A percentile compares a stretch with the other conserved stretches of the same genome.
Evolutionary conservation across 2,797 vertebrate genomes (phyloP).

Genomic region (Synaphobranchus kaupii): DNA sequence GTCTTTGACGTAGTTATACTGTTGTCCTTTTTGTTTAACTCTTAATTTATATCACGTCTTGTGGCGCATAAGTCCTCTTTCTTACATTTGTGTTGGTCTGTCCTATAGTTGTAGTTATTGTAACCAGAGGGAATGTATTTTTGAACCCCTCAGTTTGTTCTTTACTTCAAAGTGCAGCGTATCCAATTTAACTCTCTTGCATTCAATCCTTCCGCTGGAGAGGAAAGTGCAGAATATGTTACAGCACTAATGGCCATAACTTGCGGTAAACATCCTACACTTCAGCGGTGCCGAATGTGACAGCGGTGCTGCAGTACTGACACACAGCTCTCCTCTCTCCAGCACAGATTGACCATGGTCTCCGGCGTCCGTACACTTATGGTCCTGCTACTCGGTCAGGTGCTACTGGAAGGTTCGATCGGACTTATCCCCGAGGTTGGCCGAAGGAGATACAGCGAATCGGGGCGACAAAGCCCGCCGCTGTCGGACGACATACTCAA

Average conservation of each 20-base stretch:
- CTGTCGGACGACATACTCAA: slow-evolving; percentile 87
- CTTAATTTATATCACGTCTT: slow-evolving; percentile 48
- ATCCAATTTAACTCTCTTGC: slow-evolving; percentile 58
- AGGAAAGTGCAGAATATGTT: slow-evolving; percentile 15
- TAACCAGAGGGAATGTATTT: slow-evolving; percentile 51
- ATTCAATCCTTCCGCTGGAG: slow-evolving; percentile 52
- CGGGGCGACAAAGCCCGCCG: slow-evolving; percentile 81
- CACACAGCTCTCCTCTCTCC: slow-evolving; percentile 56
- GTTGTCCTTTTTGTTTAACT: slow-evolving; percentile 39
- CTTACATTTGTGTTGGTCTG: slow-evolving; percentile 51
- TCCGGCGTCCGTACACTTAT: slow-evolving; percentile 92
- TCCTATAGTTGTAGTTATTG: slow-evolving; percentile 47
- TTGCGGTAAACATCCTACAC: not conserved
- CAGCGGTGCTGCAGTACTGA: slow-evolving; percentile 35
- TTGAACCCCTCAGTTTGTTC: slow-evolving; percentile 46
- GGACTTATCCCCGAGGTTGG: slow-evolving; percentile 94
- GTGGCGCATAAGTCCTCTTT: slow-evolving; percentile 54
- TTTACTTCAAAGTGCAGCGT: slow-evolving; percentile 69
- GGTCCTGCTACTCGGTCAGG: slow-evolving; percentile 96
- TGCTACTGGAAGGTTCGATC: slow-evolving; percentile 90
- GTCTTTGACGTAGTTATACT: slow-evolving; percentile 60
- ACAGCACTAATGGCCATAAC: slow-evolving; percentile 28
- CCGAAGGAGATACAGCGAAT: slow-evolving; percentile 84
- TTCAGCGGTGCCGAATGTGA: slow-evolving; percentile 36
- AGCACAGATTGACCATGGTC: slow-evolving; percentile 97